Evolutionary conservation across 2,113 vertebrate genomes (phyloP).

Genomic region (Chitala chitala): DNA sequence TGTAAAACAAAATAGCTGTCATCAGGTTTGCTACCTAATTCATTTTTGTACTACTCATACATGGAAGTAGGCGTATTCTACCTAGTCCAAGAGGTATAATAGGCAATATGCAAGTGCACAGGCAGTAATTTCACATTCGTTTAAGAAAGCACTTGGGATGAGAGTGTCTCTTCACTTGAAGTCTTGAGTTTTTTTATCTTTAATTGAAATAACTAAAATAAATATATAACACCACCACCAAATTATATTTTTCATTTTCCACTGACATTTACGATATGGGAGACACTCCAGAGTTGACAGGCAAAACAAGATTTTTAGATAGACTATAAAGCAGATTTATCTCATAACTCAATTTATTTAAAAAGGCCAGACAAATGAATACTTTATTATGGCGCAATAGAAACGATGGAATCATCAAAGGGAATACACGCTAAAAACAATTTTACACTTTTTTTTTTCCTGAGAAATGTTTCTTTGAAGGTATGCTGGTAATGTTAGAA

Average conservation of each 20-base stretch:
- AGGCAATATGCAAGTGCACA: neutral
- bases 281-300: neutral
- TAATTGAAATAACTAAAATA: neutral
- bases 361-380: slow-evolving; percentile 7
- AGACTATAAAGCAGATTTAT: slow-evolving; percentile 12
- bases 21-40: neutral
- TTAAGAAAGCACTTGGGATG: neutral
- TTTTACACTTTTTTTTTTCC: neutral
- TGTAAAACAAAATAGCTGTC: neutral
- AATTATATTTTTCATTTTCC: slow-evolving; percentile 6
- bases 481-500: neutral
- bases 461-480: neutral
- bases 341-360: slow-evolving; percentile 3
- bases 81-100: neutral
- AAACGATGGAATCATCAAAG: neutral
- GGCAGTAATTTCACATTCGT: neutral
- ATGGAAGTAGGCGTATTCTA: neutral
- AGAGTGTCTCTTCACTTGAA: neutral
- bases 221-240: slow-evolving; percentile 4
- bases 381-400: neutral
- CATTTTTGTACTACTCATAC: neutral
- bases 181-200: neutral
- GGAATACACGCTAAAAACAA: neutral
- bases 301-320: slow-evolving; percentile 1
- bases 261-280: slow-evolving; percentile 8